Conservation (phyloP, 2,113 vertebrate genomes). For the Corvus moneduloides region DNA sequence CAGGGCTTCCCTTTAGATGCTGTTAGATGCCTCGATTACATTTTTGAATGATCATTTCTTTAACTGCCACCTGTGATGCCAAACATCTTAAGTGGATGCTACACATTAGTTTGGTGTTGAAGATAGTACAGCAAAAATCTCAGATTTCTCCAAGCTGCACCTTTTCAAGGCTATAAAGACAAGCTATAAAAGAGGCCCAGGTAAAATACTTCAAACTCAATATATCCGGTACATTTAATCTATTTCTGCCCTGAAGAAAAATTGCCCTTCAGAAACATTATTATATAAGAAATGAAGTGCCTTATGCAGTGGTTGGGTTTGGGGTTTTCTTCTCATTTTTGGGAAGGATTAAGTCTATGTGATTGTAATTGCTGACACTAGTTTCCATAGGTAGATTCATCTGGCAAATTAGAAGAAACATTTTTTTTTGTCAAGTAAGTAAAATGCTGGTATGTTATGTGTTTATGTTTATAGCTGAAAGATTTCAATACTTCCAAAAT, state of each 20-base stretch:
- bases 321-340: neutral
- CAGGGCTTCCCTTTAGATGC: neutral
- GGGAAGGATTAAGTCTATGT: neutral
- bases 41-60: neutral
- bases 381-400: neutral
- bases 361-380: neutral
- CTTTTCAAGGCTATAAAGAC: neutral
- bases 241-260: neutral
- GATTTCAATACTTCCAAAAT: neutral
- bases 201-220: neutral
- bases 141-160: neutral
- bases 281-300: neutral
- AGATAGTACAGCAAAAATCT: neutral
- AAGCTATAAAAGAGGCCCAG: neutral
- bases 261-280: neutral
- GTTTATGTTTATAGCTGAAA: slow-evolving; percentile 1
- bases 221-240: neutral
- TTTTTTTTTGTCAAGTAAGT: neutral
- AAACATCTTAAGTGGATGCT: neutral
- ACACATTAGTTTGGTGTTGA: neutral
- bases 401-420: neutral
- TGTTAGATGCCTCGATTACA: neutral
- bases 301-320: neutral
- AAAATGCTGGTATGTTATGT: neutral
- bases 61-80: neutral